Percentiles rank a stretch among this genome's conserved stretches.
Evolutionary conservation across 2,888 invertebrate genomes (phyloP).

Genomic region (Malacosoma neustria): DNA sequence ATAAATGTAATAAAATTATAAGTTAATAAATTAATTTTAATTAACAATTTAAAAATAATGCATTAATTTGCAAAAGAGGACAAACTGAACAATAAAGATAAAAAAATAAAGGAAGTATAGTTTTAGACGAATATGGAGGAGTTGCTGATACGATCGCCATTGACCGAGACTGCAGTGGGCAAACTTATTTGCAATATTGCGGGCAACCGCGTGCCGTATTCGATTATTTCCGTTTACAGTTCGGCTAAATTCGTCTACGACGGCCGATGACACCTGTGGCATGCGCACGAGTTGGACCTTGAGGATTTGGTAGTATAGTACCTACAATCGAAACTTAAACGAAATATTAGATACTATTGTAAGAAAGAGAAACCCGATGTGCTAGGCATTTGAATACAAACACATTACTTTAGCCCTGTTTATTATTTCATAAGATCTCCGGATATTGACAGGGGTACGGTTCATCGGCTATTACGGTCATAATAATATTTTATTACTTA

Average conservation of each 20-base stretch:
- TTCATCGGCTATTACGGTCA: no score
- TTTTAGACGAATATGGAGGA: slow-evolving; percentile 1
- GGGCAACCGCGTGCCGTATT: slow-evolving; percentile 48
- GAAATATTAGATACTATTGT: no score
- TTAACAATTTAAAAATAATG: not conserved
- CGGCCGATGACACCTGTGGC: slow-evolving; percentile 68
- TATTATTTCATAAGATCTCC: no score
- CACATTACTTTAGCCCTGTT: no score
- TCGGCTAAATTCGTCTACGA: slow-evolving; percentile 60
- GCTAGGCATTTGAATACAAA: no score
- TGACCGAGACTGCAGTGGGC: slow-evolving; percentile 27
- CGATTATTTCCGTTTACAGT: slow-evolving; percentile 61
- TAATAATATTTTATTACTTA: no score
- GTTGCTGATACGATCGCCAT: slow-evolving; percentile 26
- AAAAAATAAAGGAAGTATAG: not conserved
- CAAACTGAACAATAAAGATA: not conserved
- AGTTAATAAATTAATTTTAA: no score
- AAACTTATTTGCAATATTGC: slow-evolving; percentile 47
- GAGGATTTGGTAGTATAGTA: no score
- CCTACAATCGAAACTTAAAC: no score
- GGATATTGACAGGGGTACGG: no score
- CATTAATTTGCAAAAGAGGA: not conserved
- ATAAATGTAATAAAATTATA: no score
- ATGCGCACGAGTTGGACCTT: slow-evolving; percentile 57
- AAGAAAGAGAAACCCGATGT: no score